phyloP scores from a whole-genome alignment of 1,140 invertebrate genomes.

The Macrobrachium nipponense region DNA sequence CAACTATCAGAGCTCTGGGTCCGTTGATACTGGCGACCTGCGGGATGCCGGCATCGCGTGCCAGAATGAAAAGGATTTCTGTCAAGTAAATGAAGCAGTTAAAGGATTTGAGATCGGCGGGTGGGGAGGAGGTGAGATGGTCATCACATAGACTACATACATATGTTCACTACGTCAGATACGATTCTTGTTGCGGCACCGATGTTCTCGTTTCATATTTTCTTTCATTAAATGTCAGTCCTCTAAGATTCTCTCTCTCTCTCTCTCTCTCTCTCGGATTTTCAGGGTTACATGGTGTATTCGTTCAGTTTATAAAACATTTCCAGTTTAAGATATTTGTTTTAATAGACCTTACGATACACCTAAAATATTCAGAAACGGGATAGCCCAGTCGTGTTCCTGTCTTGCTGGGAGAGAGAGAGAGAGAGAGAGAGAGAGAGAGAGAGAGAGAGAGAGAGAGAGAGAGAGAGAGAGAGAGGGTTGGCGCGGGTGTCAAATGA shows the following conservation, averaged over 20 bases:
- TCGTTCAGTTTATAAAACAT: neutral
- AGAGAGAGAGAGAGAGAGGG: constrained; percentile 11
- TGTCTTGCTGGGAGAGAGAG: constrained; percentile 27
- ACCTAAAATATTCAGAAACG: neutral
- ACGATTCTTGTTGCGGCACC: too few relatives aligned
- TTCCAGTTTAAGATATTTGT: neutral
- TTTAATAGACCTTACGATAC: neutral
- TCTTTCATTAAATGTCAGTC: neutral
- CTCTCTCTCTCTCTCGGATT: neutral
- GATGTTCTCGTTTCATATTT: neutral
- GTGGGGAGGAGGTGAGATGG: neutral
- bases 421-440: constrained; percentile 23
- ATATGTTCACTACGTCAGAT: neutral
- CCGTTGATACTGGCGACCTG: neutral
- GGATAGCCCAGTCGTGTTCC: neutral
- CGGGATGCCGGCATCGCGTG: constrained; percentile 7
- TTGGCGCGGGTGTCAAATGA: neutral
- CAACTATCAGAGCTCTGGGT: too few relatives aligned
- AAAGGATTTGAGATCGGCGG: neutral
- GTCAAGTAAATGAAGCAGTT: constrained; percentile 8
- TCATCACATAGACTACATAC: neutral
- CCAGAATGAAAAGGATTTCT: neutral
- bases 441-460: constrained; percentile 19
- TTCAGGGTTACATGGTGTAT: neutral
- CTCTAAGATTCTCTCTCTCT: constrained; percentile 7